phyloP scores from a whole-genome alignment of 2,113 vertebrate species.

The Gavialis gangeticus region DNA sequence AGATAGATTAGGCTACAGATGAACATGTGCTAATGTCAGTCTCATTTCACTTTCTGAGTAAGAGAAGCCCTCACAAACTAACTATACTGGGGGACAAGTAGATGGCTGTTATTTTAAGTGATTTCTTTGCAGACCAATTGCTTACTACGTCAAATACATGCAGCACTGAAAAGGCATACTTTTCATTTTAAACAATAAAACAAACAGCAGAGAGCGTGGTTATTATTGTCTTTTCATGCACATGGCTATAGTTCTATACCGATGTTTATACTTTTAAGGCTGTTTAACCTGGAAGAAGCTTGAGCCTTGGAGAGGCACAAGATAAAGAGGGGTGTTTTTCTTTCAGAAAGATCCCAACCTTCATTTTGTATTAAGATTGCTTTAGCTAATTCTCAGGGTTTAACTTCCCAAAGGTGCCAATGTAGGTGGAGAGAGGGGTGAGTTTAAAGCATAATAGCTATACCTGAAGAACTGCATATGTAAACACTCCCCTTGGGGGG shows the following conservation, averaged over 20 bases:
- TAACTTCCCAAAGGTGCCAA: neutral
- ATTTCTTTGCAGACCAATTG: neutral
- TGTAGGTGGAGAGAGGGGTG: neutral
- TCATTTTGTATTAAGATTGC: neutral
- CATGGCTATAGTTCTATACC: neutral
- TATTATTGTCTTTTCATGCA: neutral
- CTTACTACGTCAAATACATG: neutral
- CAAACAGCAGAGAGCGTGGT: neutral
- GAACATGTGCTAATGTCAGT: slow-evolving; percentile 12
- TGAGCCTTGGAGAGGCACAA: neutral
- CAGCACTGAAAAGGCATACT: neutral
- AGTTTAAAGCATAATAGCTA: neutral
- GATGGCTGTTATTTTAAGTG: neutral
- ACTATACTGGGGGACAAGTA: neutral
- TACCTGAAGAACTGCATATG: neutral
- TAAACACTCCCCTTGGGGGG: neutral
- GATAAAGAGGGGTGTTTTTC: neutral
- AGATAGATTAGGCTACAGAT: neutral
- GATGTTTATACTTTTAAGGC: slow-evolving; percentile 15
- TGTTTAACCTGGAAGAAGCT: neutral
- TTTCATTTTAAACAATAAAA: neutral
- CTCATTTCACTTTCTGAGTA: slow-evolving; percentile 47
- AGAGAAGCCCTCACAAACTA: slow-evolving; percentile 48
- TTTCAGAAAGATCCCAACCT: neutral
- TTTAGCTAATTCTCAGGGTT: neutral